A percentile compares a stretch with the other conserved stretches of the same genome.
These are phyloP conservation scores for Pogonognathellus flavescens DNA, from an alignment of 1,140 invertebrate species.

Conservation along the genomic window DNA sequence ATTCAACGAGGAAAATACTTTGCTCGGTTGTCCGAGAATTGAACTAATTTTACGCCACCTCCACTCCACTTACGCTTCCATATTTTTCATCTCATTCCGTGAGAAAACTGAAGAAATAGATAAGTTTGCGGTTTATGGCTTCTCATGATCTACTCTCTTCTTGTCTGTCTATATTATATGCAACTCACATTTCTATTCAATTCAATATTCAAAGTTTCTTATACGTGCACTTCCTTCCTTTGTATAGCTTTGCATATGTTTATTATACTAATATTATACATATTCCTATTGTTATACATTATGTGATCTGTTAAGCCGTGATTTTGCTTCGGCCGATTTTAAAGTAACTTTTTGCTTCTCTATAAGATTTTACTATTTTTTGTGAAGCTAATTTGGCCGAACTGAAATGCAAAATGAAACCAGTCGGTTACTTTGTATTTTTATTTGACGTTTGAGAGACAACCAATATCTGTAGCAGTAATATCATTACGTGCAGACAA, in stretches of 20 bases:
- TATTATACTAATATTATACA: no score
- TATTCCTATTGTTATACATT: no score
- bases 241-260: not conserved
- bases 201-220: not conserved
- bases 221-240: not conserved
- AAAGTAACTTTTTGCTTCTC: not conserved
- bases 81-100: slow-evolving; percentile 36
- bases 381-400: not conserved
- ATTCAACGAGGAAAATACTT: not conserved
- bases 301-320: not conserved
- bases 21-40: slow-evolving; percentile 44
- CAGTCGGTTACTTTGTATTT: not conserved
- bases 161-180: not conserved
- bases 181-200: not conserved
- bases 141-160: slow-evolving; percentile 47
- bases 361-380: not conserved
- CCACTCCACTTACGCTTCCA: slow-evolving; percentile 37
- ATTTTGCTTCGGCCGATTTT: not conserved
- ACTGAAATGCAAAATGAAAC: not conserved
- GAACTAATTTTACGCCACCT: slow-evolving; percentile 58
- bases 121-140: slow-evolving; percentile 42
- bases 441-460: slow-evolving; percentile 1
- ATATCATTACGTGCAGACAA: not conserved
- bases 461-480: not conserved
- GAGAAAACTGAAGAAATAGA: slow-evolving; percentile 42